Conservation (phyloP, 2,888 invertebrate genomes). For the Lithosia quadra region DNA sequence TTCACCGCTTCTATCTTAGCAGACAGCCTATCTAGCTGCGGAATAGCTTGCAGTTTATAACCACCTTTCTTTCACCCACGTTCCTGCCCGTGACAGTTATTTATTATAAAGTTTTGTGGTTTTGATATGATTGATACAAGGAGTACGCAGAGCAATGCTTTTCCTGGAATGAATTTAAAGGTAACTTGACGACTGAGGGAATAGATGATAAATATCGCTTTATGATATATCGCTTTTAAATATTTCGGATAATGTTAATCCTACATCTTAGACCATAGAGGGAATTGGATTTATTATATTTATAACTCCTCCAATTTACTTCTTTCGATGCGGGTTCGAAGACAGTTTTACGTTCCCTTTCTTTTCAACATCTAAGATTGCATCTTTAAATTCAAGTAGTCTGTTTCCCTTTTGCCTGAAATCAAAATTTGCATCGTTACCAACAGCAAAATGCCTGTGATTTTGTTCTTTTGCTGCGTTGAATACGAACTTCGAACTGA, state of each 20-base stretch:
- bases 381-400: too few species aligned
- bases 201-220: neutral
- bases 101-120: neutral
- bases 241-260: neutral
- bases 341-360: too few species aligned
- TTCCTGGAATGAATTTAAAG: neutral
- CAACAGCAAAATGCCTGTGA: too few species aligned
- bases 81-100: neutral
- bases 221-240: neutral
- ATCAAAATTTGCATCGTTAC: too few species aligned
- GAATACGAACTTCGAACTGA: too few species aligned
- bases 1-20: neutral
- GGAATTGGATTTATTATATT: too few species aligned
- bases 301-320: too few species aligned
- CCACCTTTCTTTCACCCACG: constrained; percentile 5
- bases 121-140: neutral
- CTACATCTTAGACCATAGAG: too few species aligned
- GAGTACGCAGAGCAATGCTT: neutral
- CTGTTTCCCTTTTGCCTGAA: too few species aligned
- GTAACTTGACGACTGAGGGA: neutral
- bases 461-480: too few species aligned
- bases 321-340: too few species aligned
- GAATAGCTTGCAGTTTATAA: constrained; percentile 4
- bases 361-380: too few species aligned
- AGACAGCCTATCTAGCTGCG: neutral